Evolutionary conservation across 2,888 invertebrate species (phyloP), one percentile per base, ranked within the genome.

Genomic region (Cosmorhoe ocellata): DNA sequence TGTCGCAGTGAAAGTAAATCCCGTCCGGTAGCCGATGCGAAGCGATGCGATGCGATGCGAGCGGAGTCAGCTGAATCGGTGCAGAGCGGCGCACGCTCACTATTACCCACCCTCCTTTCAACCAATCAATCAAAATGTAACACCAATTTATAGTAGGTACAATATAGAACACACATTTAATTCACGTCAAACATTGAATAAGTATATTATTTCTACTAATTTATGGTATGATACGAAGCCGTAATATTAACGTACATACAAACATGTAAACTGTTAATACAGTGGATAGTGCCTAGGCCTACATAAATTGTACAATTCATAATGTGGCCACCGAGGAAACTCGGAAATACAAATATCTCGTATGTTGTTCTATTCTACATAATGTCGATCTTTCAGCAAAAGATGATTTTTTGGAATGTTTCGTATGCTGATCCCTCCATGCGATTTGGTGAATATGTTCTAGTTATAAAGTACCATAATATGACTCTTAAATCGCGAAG

Each of bases 1-100:
- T 73, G 76, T 76, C 66, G 75, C 69, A 79, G 75, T 76, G 78
- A 76, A 78, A 78, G 76, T 75, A 78, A 38, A 40, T 34, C 18
- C 47, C 18, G 40, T 47, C 47, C 31, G 47, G 38, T 38, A 39
- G 52, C 43, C 52, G 39, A 39, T 36, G n/a, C n/a, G n/a, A n/a
- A n/a, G 51, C 26, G 22, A 13, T 37, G 41, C 48, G 34, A 28
- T 33, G 31, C 42, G 43, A 28, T 36, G 47, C 47, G 36, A 36
- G 52, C 46, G 42, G 45, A 42, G 27, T 32, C 46, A 42, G 43
- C 43, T 39, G 47, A 47, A 43, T 47, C 38, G 39, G 40, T 34
- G 47, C 31, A 42, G 51, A 46, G 46, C 46, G 41, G 33, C 51
- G 28, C 33, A 22, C 38, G 38, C 39, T 27, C 36, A 27, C 46